phyloP scores from a whole-genome alignment of 2,113 vertebrate genomes.

The Gracilinanus agilis region DNA sequence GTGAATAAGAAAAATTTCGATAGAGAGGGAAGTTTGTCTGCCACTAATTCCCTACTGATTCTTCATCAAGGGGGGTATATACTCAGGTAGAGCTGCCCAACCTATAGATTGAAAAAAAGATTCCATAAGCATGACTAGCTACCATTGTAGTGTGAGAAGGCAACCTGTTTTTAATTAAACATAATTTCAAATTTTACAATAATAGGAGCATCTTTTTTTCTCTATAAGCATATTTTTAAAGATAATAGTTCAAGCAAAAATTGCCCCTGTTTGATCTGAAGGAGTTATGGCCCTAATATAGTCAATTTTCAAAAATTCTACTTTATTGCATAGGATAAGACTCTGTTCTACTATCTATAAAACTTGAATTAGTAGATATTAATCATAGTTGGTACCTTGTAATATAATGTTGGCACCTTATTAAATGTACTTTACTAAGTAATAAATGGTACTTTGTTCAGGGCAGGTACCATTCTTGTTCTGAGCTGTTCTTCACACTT shows the following conservation, averaged over 20 bases:
- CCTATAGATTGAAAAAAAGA: background rate
- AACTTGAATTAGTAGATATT: slow-evolving; percentile 49
- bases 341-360: slow-evolving; percentile 1
- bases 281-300: background rate
- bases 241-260: background rate
- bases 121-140: background rate
- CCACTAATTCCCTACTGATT: background rate
- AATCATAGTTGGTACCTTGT: slow-evolving; percentile 61
- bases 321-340: slow-evolving; percentile 46
- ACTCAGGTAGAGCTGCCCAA: background rate
- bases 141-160: background rate
- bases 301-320: slow-evolving; percentile 20
- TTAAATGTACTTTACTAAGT: slow-evolving; percentile 55
- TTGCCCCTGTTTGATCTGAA: background rate
- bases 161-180: background rate
- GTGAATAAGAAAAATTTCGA: background rate
- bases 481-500: slow-evolving; percentile 49
- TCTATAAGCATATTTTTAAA: background rate
- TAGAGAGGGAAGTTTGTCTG: background rate
- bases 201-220: background rate
- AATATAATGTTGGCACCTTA: slow-evolving; percentile 52
- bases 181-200: background rate
- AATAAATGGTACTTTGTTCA: slow-evolving; percentile 39
- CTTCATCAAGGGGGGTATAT: background rate
- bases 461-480: slow-evolving; percentile 19